Base-by-base conservation (phyloP, 2,797 vertebrate species). In the Acanthurus lineatus region DNA sequence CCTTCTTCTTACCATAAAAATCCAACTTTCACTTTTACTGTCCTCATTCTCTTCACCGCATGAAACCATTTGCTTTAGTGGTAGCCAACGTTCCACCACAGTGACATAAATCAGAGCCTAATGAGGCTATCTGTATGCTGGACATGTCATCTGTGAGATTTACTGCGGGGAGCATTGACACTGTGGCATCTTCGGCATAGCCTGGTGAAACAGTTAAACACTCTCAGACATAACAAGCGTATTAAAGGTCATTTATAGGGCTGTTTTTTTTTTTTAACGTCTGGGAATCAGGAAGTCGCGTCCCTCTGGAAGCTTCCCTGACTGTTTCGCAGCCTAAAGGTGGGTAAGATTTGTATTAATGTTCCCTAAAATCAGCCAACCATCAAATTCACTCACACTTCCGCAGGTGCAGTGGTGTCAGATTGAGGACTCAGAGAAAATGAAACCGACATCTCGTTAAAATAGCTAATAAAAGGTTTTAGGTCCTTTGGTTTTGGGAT, bases 51-150 rank as follows among this genome's bases (percentile, higher is more conserved):
- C 28, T 32, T 63, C 60, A 10, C 48, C 7, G 57, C 35, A 28
- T n/a, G 60, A 79, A 42, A 61, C 65, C 66, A 53, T 73, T 76
- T 70, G 63, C 79, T 63, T 71, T 62, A 76, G 56, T 19, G 3
- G 48, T 66, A 17, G 61, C 70, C 57, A 40, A 3, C 9, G 38
- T 75, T 81, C 61, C 49, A 20, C 66, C 11, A 17, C 47, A 2
- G 61, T 44, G 86, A 81, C 74, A 86, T 90, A 83, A 89, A 90
- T 91, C 90, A 85, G 60, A 66, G 52, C 16, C 63, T 92, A 91
- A 92, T 91, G 88, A 91, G 86, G 77, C 79, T 62, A 77, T 92
- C 76, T 91, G 83, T 86, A 87, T 86, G 78, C 86, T 59, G 66
- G 74, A 66, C 47, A 19, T 85, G 71, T 78, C 84, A 74, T 57